Conservation (phyloP, 2,888 invertebrate genomes). For the Netelia virgata region DNA sequence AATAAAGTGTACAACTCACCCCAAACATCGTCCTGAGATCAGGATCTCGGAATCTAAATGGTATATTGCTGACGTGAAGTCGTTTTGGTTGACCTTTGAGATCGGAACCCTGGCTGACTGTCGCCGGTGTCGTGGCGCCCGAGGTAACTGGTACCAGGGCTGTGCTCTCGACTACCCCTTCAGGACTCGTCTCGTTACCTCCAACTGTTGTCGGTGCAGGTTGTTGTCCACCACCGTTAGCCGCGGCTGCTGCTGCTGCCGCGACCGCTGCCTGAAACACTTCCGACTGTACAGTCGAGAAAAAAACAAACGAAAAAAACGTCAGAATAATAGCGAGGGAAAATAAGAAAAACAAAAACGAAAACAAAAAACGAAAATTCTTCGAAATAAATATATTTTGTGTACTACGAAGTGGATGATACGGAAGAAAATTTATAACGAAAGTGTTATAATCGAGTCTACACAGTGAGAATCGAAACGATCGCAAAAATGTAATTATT, state of each 20-base stretch:
- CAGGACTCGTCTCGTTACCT: slow-evolving; percentile 80
- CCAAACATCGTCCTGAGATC: slow-evolving; percentile 99
- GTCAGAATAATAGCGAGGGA: slow-evolving; percentile 30
- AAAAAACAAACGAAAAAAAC: slow-evolving; percentile 18
- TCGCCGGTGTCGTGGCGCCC: slow-evolving; percentile 85
- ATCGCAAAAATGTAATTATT: too few relatives aligned
- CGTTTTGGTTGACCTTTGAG: slow-evolving; percentile 95
- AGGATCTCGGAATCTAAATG: slow-evolving; percentile 99
- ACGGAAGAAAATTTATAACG: not conserved
- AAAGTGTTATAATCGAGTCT: not conserved
- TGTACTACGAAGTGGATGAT: not conserved
- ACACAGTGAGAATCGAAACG: too few relatives aligned
- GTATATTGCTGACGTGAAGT: slow-evolving; percentile 99
- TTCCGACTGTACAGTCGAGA: slow-evolving; percentile 85
- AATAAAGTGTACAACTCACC: slow-evolving; percentile 89
- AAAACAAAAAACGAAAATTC: not conserved
- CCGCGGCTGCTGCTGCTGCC: slow-evolving; percentile 84
- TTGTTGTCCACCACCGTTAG: slow-evolving; percentile 84
- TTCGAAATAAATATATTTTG: slow-evolving; percentile 14
- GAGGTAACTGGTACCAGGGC: slow-evolving; percentile 86
- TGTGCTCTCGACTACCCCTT: slow-evolving; percentile 84
- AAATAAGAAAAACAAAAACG: slow-evolving; percentile 18
- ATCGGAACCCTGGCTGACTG: slow-evolving; percentile 86
- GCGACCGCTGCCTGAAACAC: slow-evolving; percentile 87
- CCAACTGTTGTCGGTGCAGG: slow-evolving; percentile 81